Evolutionary conservation across 2,113 vertebrate genomes (phyloP), one percentile per base, ranked within the genome.

Genomic region (Prinia subflava): DNA sequence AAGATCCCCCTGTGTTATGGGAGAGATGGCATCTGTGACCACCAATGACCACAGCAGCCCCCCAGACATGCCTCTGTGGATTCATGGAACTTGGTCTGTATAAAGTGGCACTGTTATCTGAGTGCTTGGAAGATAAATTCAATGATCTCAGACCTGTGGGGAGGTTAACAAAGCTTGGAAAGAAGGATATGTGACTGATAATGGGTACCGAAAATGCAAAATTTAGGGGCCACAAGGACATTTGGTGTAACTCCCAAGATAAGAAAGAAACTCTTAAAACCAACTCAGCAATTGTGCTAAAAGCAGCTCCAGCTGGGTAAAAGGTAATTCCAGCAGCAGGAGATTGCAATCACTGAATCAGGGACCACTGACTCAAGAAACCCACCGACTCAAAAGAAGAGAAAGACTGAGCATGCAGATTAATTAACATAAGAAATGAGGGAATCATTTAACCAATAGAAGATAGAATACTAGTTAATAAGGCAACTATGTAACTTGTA

Each of bases 21-120:
- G 11, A 39, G 10, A 78, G 22, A 46, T 33, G 55, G 3, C 10
- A 19, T 52, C 22, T 87, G 22, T 46, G 46, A 46, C 13, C 25
- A 67, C 20, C 31, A 35, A 10, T 12, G 25, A 35, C 20, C 44
- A 31, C 3, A 11, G 27, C 21, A 42, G 15, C 11, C 11, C 13
- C 33, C 2, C 1, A 44, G 2, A 23, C 1, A 8, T 2, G 3
- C 15, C 30, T 33, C 18, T 69, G 6, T 52, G 33, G 22, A 33
- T 23, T 33, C 11, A 17, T 0, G 0, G 37, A 60, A 69, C 37
- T 15, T 25, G 35, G 9, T 16, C 17, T 44, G 7, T 7, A 19
- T 33, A 27, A 37, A 14, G 22, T 52, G 18, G 11, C 17, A 12
- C 13, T 17, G 4, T 22, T 14, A 13, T 50, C 10, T 0, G 0